phyloP scores from a whole-genome alignment of 2,113 vertebrate genomes.

The Cyanoramphus novaezelandiae region DNA sequence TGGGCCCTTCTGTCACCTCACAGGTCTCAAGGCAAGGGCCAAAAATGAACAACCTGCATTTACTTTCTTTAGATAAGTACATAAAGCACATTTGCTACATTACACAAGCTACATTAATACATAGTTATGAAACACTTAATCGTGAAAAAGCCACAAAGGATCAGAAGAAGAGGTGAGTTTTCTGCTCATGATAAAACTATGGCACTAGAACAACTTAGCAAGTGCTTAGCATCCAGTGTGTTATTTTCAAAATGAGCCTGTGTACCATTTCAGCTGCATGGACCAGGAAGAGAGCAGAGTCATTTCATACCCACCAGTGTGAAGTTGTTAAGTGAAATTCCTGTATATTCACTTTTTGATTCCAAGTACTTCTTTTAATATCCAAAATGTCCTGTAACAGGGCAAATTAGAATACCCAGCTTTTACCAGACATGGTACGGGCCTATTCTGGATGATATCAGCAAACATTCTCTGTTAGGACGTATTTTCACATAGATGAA shows the following conservation, averaged over 20 bases:
- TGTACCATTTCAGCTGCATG: background rate
- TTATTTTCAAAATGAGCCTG: background rate
- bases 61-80: background rate
- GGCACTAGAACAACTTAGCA: background rate
- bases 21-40: background rate
- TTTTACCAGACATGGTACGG: background rate
- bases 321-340: background rate
- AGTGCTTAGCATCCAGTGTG: background rate
- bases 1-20: background rate
- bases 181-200: background rate
- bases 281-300: background rate
- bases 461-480: background rate
- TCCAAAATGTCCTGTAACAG: background rate
- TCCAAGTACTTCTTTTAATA: background rate
- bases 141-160: background rate
- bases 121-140: background rate
- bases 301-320: background rate
- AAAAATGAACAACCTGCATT: background rate
- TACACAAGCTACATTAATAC: background rate
- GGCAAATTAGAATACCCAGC: background rate
- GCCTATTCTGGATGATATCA: background rate
- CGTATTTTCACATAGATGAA: background rate
- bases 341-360: background rate
- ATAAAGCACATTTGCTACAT: background rate
- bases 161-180: background rate